Conservation (phyloP, 1,140 invertebrate genomes). For the Listronotus oregonensis region DNA sequence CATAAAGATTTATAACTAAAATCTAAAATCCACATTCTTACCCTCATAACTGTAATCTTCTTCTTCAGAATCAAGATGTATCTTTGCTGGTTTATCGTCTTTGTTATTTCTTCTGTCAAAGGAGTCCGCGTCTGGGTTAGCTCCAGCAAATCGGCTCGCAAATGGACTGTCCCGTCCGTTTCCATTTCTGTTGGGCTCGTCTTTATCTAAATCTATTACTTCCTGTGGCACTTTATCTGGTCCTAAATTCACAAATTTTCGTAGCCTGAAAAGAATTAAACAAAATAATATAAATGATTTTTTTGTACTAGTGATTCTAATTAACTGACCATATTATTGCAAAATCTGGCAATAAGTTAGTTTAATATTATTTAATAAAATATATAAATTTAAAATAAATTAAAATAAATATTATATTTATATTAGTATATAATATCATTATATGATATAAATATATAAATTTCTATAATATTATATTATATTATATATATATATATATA, state of each 20-base stretch:
- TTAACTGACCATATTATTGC: neutral
- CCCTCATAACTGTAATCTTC: slow-evolving; percentile 70
- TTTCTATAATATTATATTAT: too few relatives aligned
- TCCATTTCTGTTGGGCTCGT: slow-evolving; percentile 35
- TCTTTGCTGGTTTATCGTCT: slow-evolving; percentile 47
- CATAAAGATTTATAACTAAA: too few relatives aligned
- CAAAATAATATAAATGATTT: too few relatives aligned
- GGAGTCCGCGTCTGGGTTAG: slow-evolving; percentile 58
- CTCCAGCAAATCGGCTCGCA: slow-evolving; percentile 33
- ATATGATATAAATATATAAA: too few relatives aligned
- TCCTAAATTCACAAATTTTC: slow-evolving; percentile 68
- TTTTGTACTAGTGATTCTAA: too few relatives aligned
- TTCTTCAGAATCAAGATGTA: slow-evolving; percentile 62
- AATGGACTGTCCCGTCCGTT: slow-evolving; percentile 53
- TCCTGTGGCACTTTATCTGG: slow-evolving; percentile 21
- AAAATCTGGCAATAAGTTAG: slow-evolving; percentile 1
- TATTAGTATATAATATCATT: too few relatives aligned
- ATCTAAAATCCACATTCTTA: neutral
- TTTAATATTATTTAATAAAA: too few relatives aligned
- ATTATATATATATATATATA: too few relatives aligned
- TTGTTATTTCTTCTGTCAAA: slow-evolving; percentile 53
- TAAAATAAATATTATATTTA: too few relatives aligned
- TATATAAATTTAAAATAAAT: too few relatives aligned
- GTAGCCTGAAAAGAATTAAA: slow-evolving; percentile 50
- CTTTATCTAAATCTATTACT: slow-evolving; percentile 29